Percentiles rank a stretch among this genome's conserved stretches.
phyloP scores from a whole-genome alignment of 2,113 vertebrate genomes.

The Uropsilus gracilis region DNA sequence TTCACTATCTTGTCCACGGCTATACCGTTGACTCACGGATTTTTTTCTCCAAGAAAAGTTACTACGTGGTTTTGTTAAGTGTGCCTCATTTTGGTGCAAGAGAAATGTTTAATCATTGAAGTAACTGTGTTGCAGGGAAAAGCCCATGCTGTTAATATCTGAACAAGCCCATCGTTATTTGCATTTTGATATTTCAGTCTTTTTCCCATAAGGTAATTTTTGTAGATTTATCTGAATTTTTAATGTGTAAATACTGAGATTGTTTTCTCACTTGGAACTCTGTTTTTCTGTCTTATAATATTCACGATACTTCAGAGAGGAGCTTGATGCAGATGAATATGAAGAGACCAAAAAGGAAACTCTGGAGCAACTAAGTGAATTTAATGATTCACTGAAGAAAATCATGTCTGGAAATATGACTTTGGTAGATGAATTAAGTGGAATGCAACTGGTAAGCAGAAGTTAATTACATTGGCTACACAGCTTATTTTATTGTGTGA shows the following conservation, averaged over 20 bases:
- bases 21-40: neutral
- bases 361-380: slow-evolving; percentile 95
- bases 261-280: neutral
- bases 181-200: neutral
- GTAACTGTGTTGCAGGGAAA: slow-evolving; percentile 3
- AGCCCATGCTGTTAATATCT: neutral
- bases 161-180: neutral
- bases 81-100: neutral
- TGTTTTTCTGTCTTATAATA: neutral
- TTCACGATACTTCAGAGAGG: slow-evolving; percentile 88
- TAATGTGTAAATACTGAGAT: neutral
- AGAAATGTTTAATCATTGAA: neutral
- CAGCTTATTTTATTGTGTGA: neutral
- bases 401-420: slow-evolving; percentile 99
- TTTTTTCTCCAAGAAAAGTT: neutral
- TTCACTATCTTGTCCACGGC: neutral
- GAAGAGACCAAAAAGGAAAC: slow-evolving; percentile 99
- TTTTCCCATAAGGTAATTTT: neutral
- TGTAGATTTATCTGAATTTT: neutral
- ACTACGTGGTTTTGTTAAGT: neutral
- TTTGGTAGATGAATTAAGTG: slow-evolving; percentile 95
- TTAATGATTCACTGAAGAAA: slow-evolving; percentile 97
- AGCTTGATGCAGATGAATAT: slow-evolving; percentile 96
- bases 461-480: neutral
- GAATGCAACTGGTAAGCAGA: slow-evolving; percentile 96